phyloP scores from a whole-genome alignment of 2,113 vertebrate species.

The Lasiurus borealis region DNA sequence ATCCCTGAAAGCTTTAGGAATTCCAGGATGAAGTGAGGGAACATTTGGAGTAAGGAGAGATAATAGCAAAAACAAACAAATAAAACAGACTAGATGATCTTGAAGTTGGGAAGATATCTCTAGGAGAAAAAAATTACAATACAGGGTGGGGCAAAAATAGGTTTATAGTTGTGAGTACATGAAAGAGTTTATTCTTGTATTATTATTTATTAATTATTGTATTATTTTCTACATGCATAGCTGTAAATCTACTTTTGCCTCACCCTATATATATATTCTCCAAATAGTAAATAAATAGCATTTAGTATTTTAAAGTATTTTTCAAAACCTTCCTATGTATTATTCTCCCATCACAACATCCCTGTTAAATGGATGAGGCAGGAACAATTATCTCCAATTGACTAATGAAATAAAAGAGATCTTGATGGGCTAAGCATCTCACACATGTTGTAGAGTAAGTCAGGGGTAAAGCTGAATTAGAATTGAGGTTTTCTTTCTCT shows the following conservation, averaged over 20 bases:
- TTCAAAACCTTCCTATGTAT: background rate
- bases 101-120: background rate
- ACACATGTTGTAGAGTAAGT: background rate
- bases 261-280: background rate
- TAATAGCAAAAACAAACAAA: background rate
- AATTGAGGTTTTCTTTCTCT: constrained; percentile 46
- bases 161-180: background rate
- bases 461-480: constrained; percentile 10
- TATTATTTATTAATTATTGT: background rate
- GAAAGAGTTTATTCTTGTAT: background rate
- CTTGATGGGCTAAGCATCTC: background rate
- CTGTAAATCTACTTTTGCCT: background rate
- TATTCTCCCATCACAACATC: background rate
- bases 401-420: background rate
- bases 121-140: background rate
- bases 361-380: background rate
- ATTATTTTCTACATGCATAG: background rate
- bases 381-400: background rate
- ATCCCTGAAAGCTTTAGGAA: background rate
- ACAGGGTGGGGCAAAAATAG: background rate
- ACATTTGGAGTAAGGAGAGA: background rate
- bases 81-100: background rate
- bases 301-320: constrained; percentile 3
- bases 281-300: background rate
- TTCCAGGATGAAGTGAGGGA: background rate